phyloP scores from a whole-genome alignment of 2,888 invertebrate species.

The Melanchra persicariae region DNA sequence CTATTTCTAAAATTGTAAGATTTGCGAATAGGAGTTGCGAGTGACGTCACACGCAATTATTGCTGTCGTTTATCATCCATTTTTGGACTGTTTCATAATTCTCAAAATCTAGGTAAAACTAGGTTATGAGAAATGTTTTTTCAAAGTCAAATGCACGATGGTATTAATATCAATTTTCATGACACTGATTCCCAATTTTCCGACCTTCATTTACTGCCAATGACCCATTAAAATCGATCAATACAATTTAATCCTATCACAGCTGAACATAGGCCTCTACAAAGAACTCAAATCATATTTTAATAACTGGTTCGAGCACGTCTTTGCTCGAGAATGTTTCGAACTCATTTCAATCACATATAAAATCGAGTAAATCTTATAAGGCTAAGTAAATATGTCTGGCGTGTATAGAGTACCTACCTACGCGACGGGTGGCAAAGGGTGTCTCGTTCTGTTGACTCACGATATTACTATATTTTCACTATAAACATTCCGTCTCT shows the following conservation, averaged over 20 bases:
- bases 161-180: neutral
- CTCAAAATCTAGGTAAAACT: no score
- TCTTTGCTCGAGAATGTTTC: neutral
- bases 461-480: conserved; percentile 64
- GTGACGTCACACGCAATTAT: no score
- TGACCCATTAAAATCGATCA: neutral
- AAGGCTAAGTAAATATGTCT: conserved; percentile 47
- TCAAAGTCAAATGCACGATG: no score
- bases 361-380: conserved; percentile 25
- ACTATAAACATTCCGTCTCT: conserved; percentile 59
- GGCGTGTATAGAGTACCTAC: conserved; percentile 13
- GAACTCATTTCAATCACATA: conserved; percentile 26
- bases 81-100: no score
- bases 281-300: neutral
- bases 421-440: conserved; percentile 26
- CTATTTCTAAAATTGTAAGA: no score
- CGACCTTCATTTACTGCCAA: neutral
- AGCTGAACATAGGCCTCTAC: neutral
- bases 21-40: no score
- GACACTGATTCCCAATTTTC: neutral
- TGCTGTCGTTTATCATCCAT: no score
- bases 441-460: conserved; percentile 58
- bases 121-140: no score
- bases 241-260: neutral
- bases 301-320: neutral